Evolutionary conservation across 2,113 vertebrate genomes (phyloP), one percentile per base, ranked within the genome.

Genomic region (Prionailurus viverrinus): DNA sequence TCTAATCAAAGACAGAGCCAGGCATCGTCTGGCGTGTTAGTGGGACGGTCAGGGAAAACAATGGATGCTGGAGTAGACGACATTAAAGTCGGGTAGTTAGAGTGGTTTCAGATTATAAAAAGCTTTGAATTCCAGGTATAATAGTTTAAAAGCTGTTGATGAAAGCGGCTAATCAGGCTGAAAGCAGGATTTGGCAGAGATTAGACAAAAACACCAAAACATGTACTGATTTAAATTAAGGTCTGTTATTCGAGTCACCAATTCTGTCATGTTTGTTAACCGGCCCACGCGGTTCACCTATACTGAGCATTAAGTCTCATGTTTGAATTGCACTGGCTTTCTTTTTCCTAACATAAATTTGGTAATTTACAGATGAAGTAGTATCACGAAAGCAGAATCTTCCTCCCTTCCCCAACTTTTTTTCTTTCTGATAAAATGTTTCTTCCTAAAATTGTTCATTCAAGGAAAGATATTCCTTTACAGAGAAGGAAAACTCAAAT

Each of bases 361-460:
- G 73, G 3, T 71, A 45, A 78, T 61, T 93, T 66, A 66, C 93
- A 69, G 7, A 39, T 76, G 53, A 68, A 91, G 10, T 7, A 25
- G 80, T 81, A 86, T 68, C 53, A 89, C 58, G 14, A 91, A 95
- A 97, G 39, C 31, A 89, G 25, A 87, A n/a, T 97, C 16, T 85
- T 85, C 31, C 29, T 81, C 39, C 36, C 12, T 90, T 96, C 80
- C 31, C 7, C 91, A 92, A 79, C 88, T n/a, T 39, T 85, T 81
- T n/a, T 93, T 90, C 45, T 89, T 94, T 73, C 36, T 96, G 79
- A 61, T 78, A 86, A 66, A 51, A 89, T 58, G 12, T 86, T 95
- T 94, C 36, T 98, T 16, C 36, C 48, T 41, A 55, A 74, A 90
- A 53, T 9, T 94, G 27, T 36, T 92, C 69, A 80, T 4, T 93